These are phyloP conservation scores for Paracentrotus lividus DNA, from an alignment of 53 echinoderm and acorn worm genomes.

Conservation along the genomic window DNA sequence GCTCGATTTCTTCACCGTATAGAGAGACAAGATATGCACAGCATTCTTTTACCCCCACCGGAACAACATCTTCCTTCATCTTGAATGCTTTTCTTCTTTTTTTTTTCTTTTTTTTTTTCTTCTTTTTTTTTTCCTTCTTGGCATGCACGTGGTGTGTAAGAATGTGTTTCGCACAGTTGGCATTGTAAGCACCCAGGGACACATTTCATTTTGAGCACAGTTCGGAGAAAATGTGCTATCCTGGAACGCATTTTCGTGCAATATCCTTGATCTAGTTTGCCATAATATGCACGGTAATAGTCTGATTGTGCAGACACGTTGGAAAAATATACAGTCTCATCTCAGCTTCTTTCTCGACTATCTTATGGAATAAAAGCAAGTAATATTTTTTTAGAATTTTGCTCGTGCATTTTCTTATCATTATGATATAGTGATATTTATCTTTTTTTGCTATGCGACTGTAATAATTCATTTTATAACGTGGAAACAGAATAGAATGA, in stretches of 20 bases:
- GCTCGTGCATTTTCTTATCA: no score
- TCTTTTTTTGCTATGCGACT: no score
- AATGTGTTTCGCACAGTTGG: neutral
- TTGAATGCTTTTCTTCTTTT: no score
- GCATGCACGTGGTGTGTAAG: neutral
- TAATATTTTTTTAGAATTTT: no score
- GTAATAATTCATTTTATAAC: no score
- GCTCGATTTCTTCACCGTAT: no score
- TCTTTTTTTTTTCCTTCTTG: neutral
- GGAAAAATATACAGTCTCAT: neutral
- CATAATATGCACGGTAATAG: neutral
- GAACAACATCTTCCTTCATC: no score
- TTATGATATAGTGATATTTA: no score
- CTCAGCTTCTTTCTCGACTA: no score
- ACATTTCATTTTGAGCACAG: neutral
- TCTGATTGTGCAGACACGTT: neutral
- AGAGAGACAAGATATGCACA: neutral
- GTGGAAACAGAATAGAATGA: no score
- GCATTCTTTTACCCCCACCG: neutral
- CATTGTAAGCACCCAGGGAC: neutral
- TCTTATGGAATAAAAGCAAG: no score
- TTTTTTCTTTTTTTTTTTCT: no score
- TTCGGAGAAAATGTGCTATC: slow-evolving; percentile 38
- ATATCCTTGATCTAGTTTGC: slow-evolving; percentile 42
- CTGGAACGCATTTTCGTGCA: slow-evolving; percentile 54